Conservation (phyloP, 92 coral and sea anemone species). For the Metridium senile region DNA sequence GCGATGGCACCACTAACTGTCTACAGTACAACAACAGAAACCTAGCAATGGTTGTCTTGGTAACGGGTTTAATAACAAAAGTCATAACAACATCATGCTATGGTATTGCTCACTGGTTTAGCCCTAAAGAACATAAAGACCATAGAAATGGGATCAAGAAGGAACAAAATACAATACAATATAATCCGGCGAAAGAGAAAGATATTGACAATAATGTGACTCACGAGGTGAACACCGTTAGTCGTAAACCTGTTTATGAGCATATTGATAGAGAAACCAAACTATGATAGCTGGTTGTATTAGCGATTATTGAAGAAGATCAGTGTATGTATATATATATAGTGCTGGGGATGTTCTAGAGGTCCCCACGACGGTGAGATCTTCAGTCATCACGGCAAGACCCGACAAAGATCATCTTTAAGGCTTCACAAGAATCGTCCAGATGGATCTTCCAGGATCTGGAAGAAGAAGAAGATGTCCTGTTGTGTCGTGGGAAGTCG, state of each 20-base stretch:
- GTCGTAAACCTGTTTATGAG: constrained; percentile 2
- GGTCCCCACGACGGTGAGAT: too few relatives aligned
- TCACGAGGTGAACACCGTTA: background rate
- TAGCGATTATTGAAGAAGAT: too few relatives aligned
- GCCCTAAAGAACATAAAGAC: constrained; percentile 39
- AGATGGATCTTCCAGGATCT: too few relatives aligned
- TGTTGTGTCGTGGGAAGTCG: too few relatives aligned
- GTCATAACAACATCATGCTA: constrained; percentile 36
- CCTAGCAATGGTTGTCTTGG: constrained; percentile 43
- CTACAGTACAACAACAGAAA: constrained; percentile 61
- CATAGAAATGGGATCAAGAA: constrained; percentile 2
- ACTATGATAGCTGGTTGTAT: background rate
- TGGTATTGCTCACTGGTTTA: constrained; percentile 48
- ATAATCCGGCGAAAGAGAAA: background rate
- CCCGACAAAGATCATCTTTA: too few relatives aligned
- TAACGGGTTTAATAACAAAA: constrained; percentile 35
- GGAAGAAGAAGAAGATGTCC: too few relatives aligned
- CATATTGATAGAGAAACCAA: background rate
- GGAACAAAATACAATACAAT: constrained; percentile 2
- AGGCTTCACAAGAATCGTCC: too few relatives aligned
- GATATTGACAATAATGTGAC: background rate
- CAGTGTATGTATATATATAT: too few relatives aligned
- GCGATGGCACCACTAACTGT: constrained; percentile 59
- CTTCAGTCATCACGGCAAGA: too few relatives aligned
- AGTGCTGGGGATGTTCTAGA: too few relatives aligned